Evolutionary conservation across 92 coral and sea anemone genomes (phyloP).

Genomic region (Parazoanthus atlanticus): DNA sequence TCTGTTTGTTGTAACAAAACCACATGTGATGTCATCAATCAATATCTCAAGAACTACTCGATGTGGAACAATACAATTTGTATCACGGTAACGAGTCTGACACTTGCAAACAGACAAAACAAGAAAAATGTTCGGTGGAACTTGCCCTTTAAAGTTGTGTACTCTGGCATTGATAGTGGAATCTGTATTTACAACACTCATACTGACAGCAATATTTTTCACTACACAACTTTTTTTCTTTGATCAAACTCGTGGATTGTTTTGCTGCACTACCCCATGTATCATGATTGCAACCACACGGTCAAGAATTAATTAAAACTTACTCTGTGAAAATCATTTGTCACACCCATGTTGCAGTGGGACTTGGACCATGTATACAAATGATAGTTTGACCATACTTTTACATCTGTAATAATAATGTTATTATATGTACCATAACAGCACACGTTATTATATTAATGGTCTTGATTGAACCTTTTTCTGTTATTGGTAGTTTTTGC

Average conservation of each 20-base stretch:
- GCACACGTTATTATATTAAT: not conserved
- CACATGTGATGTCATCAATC: no score
- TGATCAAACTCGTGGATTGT: not conserved
- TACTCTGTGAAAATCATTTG: not conserved
- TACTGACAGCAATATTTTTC: not conserved
- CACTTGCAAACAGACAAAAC: not conserved
- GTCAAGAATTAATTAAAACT: not conserved
- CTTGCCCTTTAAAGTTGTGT: no score
- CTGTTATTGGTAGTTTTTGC: conserved; percentile 7
- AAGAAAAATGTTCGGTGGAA: no score
- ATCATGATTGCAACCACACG: not conserved
- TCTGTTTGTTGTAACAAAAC: no score
- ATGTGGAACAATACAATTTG: not conserved
- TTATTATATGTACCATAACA: not conserved
- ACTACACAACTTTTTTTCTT: not conserved
- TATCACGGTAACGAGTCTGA: not conserved
- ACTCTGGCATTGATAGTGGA: not conserved
- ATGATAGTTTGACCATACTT: conserved; percentile 12
- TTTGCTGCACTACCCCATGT: not conserved
- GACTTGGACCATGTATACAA: conserved; percentile 15
- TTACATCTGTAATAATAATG: conserved; percentile 23
- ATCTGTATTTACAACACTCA: not conserved
- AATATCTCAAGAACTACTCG: not conserved
- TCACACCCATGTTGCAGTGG: not conserved
- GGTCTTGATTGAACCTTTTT: not conserved